Evolutionary conservation across 2,113 vertebrate species (phyloP).

Genomic region (Sialia sialis): DNA sequence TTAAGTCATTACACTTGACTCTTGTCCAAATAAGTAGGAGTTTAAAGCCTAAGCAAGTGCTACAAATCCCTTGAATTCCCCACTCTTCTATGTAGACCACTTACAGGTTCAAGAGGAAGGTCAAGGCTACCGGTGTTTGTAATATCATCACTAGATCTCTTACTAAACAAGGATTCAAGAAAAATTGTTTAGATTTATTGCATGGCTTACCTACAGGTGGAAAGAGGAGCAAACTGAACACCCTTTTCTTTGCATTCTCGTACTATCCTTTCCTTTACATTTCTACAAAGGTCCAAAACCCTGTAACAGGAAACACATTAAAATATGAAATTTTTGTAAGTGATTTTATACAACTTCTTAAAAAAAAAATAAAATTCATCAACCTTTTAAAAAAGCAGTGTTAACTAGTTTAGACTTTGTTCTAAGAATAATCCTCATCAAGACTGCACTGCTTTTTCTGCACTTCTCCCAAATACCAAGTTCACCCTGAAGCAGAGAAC

Average conservation of each 20-base stretch:
- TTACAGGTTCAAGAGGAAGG: not conserved
- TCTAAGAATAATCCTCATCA: not conserved
- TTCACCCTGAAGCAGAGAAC: not conserved
- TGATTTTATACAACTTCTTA: not conserved
- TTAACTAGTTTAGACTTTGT: not conserved
- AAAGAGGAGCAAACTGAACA: constrained; percentile 91
- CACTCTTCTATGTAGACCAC: constrained; percentile 3
- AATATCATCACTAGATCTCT: not conserved
- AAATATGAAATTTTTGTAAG: not conserved
- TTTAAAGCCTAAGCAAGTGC: constrained; percentile 69
- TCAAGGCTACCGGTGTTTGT: not conserved
- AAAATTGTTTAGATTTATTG: not conserved
- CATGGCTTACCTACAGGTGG: constrained; percentile 88
- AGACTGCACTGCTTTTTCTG: not conserved
- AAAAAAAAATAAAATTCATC: not conserved
- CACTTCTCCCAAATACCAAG: not conserved
- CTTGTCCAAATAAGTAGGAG: constrained; percentile 49
- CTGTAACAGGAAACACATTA: constrained; percentile 67
- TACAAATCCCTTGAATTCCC: constrained; percentile 56
- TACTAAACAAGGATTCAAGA: not conserved
- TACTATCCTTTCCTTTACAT: constrained; percentile 92
- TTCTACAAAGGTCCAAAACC: constrained; percentile 94
- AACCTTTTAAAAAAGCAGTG: not conserved
- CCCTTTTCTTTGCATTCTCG: constrained; percentile 95
- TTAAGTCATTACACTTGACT: constrained; percentile 69